Evolutionary conservation across 2,113 vertebrate species (phyloP).

Genomic region (Mastomys coucha): DNA sequence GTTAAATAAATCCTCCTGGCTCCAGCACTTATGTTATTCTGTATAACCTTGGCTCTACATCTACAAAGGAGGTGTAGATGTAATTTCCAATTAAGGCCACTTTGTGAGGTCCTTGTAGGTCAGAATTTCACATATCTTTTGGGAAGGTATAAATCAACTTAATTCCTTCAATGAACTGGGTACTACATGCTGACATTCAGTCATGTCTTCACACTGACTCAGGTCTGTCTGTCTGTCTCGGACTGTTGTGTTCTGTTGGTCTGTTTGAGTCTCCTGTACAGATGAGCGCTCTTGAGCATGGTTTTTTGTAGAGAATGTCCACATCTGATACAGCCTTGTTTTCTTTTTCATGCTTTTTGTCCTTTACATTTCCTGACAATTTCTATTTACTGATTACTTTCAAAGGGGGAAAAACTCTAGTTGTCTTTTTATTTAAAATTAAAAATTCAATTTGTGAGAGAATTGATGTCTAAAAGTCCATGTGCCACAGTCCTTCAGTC

Average conservation of each 20-base stretch:
- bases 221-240: not conserved
- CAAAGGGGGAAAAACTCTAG: too few species aligned
- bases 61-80: not conserved
- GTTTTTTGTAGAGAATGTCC: not conserved
- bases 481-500: not conserved
- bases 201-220: not conserved
- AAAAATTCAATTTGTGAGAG: slow-evolving; percentile 15
- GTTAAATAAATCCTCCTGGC: not conserved
- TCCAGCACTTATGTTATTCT: not conserved
- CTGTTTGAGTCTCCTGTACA: not conserved
- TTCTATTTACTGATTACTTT: slow-evolving; percentile 15
- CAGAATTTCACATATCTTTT: not conserved
- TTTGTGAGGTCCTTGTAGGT: not conserved
- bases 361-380: slow-evolving; percentile 20
- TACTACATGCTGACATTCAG: not conserved
- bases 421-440: not conserved
- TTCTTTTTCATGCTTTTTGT: slow-evolving; percentile 13
- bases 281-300: not conserved
- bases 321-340: not conserved
- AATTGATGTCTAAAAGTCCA: not conserved
- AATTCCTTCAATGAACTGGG: not conserved
- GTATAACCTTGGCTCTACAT: not conserved
- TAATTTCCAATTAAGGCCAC: not conserved
- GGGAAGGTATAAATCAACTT: not conserved
- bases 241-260: not conserved